Percentiles rank a stretch among this genome's conserved stretches.
Evolutionary conservation across 2,797 vertebrate genomes (phyloP).

Genomic region (Acanthornis magna): DNA sequence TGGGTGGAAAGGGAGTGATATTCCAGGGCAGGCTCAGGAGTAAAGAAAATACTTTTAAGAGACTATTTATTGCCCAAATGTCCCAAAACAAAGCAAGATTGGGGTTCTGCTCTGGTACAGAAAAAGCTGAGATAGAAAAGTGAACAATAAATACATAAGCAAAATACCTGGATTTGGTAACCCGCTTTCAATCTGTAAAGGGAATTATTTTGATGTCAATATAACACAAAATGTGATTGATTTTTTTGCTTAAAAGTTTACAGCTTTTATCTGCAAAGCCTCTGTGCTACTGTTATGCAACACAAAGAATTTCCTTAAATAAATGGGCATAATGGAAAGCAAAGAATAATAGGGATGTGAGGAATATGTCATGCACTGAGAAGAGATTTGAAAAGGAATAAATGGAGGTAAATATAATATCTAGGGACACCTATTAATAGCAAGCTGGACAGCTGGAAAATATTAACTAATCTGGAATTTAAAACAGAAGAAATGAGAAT

Average conservation of each 20-base stretch:
- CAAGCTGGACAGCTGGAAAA: not conserved
- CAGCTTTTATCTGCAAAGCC: not conserved
- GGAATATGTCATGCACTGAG: not conserved
- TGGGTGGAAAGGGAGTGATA: not conserved
- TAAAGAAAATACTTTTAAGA: not conserved
- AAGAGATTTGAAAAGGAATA: not conserved
- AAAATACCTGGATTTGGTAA: not conserved
- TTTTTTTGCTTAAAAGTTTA: not conserved
- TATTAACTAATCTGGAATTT: not conserved
- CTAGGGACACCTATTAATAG: not conserved
- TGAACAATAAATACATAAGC: not conserved
- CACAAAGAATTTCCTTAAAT: not conserved
- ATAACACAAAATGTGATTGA: not conserved
- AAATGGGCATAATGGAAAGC: not conserved
- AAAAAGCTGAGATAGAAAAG: not conserved
- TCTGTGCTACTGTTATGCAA: not conserved
- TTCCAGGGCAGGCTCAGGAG: not conserved
- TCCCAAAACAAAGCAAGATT: not conserved
- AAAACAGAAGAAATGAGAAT: not conserved
- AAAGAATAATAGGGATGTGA: not conserved
- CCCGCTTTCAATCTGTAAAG: not conserved
- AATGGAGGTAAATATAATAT: not conserved
- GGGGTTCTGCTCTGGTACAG: not conserved
- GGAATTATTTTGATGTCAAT: not conserved
- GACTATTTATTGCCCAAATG: not conserved